Percentiles rank a stretch among this genome's conserved stretches.
phyloP scores from a whole-genome alignment of 1,140 invertebrate species.

The Hylyphantes graminicola region DNA sequence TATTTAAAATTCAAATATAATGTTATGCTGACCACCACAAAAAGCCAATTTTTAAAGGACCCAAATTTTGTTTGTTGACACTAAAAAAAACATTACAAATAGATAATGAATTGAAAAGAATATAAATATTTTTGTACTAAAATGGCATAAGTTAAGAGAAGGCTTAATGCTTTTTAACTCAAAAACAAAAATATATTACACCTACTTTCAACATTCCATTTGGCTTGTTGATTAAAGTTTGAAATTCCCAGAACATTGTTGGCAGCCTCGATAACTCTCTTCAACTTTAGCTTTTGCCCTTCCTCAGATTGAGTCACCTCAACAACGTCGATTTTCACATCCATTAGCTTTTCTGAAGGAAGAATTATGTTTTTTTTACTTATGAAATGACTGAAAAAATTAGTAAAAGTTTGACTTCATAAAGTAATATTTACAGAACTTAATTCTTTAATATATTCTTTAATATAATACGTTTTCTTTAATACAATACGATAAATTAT shows the following conservation, averaged over 20 bases:
- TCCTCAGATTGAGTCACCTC: slow-evolving; percentile 99
- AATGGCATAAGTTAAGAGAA: not conserved
- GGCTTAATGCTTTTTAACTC: not conserved
- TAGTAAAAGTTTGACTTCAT: not conserved
- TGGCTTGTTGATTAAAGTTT: slow-evolving; percentile 70
- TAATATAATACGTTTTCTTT: too few relatives aligned
- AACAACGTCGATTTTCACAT: slow-evolving; percentile 91
- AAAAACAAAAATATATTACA: slow-evolving; percentile 61
- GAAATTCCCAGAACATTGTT: slow-evolving; percentile 78
- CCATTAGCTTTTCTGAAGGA: slow-evolving; percentile 85
- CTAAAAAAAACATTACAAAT: not conserved
- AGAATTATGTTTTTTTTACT: not conserved
- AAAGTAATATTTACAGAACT: not conserved
- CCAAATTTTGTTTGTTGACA: not conserved
- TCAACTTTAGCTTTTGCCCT: slow-evolving; percentile 94
- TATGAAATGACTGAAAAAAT: not conserved
- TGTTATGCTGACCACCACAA: too few relatives aligned
- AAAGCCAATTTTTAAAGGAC: too few relatives aligned
- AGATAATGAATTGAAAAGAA: not conserved
- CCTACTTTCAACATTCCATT: slow-evolving; percentile 93
- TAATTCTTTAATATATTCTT: too few relatives aligned
- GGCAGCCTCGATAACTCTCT: slow-evolving; percentile 85
- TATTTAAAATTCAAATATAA: too few relatives aligned
- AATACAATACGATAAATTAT: not conserved
- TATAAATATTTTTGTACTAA: not conserved